phyloP scores from a whole-genome alignment of 2,888 invertebrate genomes.

The Cepaea hortensis region DNA sequence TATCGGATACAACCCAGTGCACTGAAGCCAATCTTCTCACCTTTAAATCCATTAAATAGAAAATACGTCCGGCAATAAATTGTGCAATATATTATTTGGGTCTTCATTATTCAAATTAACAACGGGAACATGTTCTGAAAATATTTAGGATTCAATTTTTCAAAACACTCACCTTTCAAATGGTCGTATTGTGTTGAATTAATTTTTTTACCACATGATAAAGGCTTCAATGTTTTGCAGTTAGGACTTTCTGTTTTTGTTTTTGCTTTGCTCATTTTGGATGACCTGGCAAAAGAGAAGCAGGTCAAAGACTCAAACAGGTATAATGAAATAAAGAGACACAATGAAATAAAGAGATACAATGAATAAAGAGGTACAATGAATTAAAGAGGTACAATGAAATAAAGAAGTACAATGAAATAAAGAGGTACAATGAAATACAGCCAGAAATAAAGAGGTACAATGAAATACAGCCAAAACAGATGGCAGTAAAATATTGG shows the following conservation, averaged over 20 bases:
- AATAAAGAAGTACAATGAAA: not conserved
- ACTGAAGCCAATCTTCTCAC: no score
- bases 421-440: not conserved
- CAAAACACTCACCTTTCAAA: slow-evolving; percentile 40
- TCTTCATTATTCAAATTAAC: no score
- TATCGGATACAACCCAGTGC: no score
- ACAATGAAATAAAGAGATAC: no score
- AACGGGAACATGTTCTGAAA: no score
- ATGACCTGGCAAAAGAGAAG: not conserved
- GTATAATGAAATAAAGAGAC: not conserved
- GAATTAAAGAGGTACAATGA: not conserved
- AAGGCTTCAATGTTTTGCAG: slow-evolving; percentile 58
- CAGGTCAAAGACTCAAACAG: not conserved
- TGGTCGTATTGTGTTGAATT: slow-evolving; percentile 93
- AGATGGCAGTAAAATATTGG: no score
- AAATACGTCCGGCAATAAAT: no score
- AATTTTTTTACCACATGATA: slow-evolving; percentile 85
- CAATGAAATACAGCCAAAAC: not conserved
- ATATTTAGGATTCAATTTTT: no score
- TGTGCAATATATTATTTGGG: no score
- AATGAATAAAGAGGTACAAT: not conserved
- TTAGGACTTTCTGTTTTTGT: not conserved
- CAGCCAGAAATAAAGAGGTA: not conserved
- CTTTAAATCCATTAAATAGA: no score
- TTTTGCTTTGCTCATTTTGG: slow-evolving; percentile 4